phyloP scores from a whole-genome alignment of 2,113 vertebrate genomes.

The Cottus gobio region DNA sequence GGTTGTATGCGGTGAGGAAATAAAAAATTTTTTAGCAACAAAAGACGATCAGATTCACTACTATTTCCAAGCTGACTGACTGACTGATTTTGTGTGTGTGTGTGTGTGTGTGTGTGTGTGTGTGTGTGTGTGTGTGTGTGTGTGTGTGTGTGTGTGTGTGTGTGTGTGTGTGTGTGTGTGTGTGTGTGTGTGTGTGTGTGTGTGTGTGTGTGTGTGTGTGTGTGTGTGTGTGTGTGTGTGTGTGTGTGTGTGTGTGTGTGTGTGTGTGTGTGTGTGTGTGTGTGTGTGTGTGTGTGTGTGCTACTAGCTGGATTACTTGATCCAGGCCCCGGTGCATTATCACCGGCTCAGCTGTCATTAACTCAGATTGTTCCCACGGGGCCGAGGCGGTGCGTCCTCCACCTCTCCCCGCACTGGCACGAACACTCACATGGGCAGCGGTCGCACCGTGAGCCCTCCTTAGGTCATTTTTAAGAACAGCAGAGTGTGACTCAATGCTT shows the following conservation, averaged over 20 bases:
- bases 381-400: constrained; percentile 33
- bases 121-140: too few relatives aligned
- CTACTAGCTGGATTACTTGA: constrained; percentile 60
- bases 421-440: background rate
- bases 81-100: background rate
- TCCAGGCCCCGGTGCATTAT: constrained; percentile 58
- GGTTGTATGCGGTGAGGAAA: constrained; percentile 8
- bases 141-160: too few relatives aligned
- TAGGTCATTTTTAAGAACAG: constrained; percentile 23
- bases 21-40: background rate
- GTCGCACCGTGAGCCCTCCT: constrained; percentile 16
- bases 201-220: too few relatives aligned
- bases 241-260: background rate
- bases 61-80: background rate
- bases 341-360: constrained; percentile 62
- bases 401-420: background rate
- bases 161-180: too few relatives aligned
- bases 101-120: too few relatives aligned
- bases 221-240: background rate
- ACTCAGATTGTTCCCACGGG: constrained; percentile 55
- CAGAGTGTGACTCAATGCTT: constrained; percentile 40
- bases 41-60: background rate
- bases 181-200: too few relatives aligned
- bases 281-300: too few relatives aligned
- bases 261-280: background rate